Evolutionary conservation across 2,888 invertebrate species (phyloP), one percentile per base, ranked within the genome.

Genomic region (Meiosimyza platycephala): DNA sequence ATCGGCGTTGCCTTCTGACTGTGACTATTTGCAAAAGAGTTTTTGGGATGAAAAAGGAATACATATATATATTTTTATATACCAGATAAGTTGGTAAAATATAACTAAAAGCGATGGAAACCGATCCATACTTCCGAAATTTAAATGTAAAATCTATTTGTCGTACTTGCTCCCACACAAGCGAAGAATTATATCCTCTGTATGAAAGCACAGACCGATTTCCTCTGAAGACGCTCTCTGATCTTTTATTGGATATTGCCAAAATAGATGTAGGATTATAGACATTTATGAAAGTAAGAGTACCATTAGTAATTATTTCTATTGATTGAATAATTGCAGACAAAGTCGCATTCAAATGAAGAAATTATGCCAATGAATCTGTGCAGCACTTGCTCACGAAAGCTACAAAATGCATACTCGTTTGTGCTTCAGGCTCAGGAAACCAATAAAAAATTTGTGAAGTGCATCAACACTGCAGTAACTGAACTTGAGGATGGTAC

Each of bases 391-490:
- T 84, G 84, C 51, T 65, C 78, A n/a, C 68, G 33, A 16, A 80
- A 80, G 51, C 72, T 84, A 18, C 79, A 83, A 69, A 78, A 75
- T 66, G 80, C 82, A 0, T 80, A 82, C 22, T 78, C 76, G 2
- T 84, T 84, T 72, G 79, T 84, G 11, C 22, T 78, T 15, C 81
- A 81, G 71, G 82, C 77, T 3, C 81, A 80, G 3, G 74, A 77
- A 48, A 80, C 79, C 6, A 79, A 81, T 33, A 77, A 78, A 11
- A 77, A 80, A 65, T 77, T 84, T 22, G 48, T 80, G 60, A 50
- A 71, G 48, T 57, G 50, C 40, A 12, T n/a, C 15, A n/a, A 70
- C 18, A 62, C 12, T 60, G 33, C 12, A 9, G 40, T 18, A 11
- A 64, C 57, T 47, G 55, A 63, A 7, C 16, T 50, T 12, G 12